Base-by-base conservation (phyloP, 2,797 vertebrate genomes). In the Eulemur rubriventer region DNA sequence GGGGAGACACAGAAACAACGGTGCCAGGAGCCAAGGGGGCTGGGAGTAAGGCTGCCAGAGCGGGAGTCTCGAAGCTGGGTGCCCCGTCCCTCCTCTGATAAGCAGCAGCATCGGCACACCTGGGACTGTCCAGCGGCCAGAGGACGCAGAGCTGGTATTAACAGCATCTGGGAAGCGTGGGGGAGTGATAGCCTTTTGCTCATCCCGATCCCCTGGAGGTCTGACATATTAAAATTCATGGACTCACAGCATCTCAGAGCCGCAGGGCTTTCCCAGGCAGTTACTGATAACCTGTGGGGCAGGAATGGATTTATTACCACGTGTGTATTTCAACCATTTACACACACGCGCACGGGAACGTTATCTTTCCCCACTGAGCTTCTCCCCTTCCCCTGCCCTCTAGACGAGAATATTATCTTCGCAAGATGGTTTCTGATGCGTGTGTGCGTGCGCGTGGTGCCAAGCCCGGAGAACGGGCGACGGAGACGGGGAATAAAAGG, bases 191-290 rank as follows among this genome's bases (percentile, higher is more conserved):
- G 59, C 88, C 80, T 73, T 70, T 38, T 91, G 73, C 9, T 33
- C 79, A 35, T 78, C 24, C 57, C 61, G 86, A 26, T 41, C 18
- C 79, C 72, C 63, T 46, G 70, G 89, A 95, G 94, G 26, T 61
- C 83, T 93, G 83, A 50, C 92, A 93, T 91, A 87, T 97, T 96
- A 93, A 97, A 96, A 97, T 96, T 95, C 95, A 97, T 72, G 65
- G 89, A 75, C 85, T 83, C 70, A 10, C 75, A 57, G 92, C 52
- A 83, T 87, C 90, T 90, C 22, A 4, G 87, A 59, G 65, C 83
- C 72, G 73, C 79, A 26, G 90, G 95, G 80, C 70, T 57, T 72
- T 63, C 72, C 70, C 55, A 59, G 93, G 87, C 83, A 18, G 75
- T 97, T 83, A 50, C 83, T 92, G 96, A 91, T 80, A 95, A 87